Evolutionary conservation across 2,797 vertebrate genomes (phyloP).

Genomic region (Knipowitschia caucasica): DNA sequence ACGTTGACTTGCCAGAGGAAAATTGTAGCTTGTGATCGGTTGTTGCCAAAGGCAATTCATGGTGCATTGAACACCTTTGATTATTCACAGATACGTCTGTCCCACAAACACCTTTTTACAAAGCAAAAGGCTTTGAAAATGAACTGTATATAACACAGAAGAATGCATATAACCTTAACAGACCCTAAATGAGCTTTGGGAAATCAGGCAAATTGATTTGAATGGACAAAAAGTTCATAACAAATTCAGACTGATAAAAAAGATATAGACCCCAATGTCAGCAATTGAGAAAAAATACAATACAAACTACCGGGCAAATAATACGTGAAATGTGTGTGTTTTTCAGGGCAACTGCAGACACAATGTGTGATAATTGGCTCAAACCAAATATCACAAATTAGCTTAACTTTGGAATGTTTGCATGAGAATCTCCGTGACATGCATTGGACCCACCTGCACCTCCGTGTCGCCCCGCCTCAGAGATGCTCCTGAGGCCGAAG

Average conservation of each 20-base stretch:
- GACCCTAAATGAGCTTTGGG: constrained; percentile 3
- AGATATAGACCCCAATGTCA: no score
- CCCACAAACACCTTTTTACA: constrained; percentile 1
- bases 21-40: constrained; percentile 27
- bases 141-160: neutral
- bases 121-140: neutral
- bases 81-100: constrained; percentile 33
- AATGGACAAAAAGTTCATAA: no score
- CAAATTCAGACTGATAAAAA: no score
- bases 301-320: no score
- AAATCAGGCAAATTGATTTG: neutral
- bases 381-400: neutral
- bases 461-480: constrained; percentile 75
- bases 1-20: constrained; percentile 30
- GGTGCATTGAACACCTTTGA: constrained; percentile 33
- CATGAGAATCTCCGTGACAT: neutral
- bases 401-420: neutral
- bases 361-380: neutral
- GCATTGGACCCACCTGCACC: constrained; percentile 67
- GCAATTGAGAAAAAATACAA: no score
- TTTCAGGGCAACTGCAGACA: neutral
- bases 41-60: constrained; percentile 31
- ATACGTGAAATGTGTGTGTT: no score
- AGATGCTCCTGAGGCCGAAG: constrained; percentile 76
- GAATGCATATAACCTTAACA: neutral